Percentiles rank a stretch among this genome's conserved stretches.
Conservation (phyloP, 1,140 invertebrate genomes). For the Centruroides sculpturatus region DNA sequence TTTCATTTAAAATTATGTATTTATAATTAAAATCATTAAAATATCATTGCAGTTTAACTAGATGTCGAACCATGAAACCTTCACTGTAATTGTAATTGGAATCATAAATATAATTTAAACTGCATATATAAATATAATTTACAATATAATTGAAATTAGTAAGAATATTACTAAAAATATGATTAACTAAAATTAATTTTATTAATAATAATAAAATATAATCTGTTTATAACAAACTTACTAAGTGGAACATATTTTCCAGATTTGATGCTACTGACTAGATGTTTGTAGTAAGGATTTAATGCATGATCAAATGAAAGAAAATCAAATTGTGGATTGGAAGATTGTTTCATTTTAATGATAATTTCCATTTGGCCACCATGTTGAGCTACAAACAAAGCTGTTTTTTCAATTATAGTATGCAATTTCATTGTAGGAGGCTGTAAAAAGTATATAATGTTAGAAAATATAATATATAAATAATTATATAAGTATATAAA, state of each 20-base stretch:
- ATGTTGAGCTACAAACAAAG: conserved; percentile 79
- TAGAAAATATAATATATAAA: not conserved
- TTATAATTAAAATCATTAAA: too few relatives aligned
- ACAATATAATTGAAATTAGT: too few relatives aligned
- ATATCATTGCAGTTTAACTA: too few relatives aligned
- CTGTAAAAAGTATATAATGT: conserved; percentile 37
- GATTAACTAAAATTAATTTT: too few relatives aligned
- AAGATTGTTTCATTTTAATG: conserved; percentile 88
- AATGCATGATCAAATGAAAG: conserved; percentile 68
- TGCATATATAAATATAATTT: too few relatives aligned
- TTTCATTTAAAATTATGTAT: too few relatives aligned
- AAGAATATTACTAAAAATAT: too few relatives aligned
- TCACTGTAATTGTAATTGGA: too few relatives aligned
- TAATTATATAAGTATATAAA: not conserved
- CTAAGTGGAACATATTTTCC: conserved; percentile 46
- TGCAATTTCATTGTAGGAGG: conserved; percentile 83
- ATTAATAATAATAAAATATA: too few relatives aligned
- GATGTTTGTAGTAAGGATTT: conserved; percentile 78
- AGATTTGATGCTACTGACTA: conserved; percentile 63
- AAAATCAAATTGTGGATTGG: conserved; percentile 88
- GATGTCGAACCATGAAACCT: too few relatives aligned
- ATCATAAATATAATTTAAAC: too few relatives aligned
- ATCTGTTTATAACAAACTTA: too few relatives aligned
- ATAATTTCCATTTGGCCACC: conserved; percentile 97
- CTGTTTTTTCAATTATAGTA: conserved; percentile 92